Evolutionary conservation across 2,113 vertebrate genomes (phyloP), one percentile per base, ranked within the genome.

Genomic region (Alligator mississippiensis): DNA sequence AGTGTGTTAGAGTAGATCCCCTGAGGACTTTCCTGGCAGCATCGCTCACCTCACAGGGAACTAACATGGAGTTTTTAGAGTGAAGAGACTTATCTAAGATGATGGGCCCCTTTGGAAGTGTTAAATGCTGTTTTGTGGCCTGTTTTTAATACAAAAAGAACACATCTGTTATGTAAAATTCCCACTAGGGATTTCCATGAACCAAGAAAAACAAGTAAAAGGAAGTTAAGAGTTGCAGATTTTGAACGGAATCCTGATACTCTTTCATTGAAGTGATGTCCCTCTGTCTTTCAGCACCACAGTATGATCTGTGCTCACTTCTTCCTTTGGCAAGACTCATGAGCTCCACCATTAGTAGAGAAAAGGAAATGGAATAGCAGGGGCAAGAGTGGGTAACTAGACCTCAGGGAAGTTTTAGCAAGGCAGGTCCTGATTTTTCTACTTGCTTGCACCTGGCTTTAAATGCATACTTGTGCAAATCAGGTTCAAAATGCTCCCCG

Each of bases 221-320:
- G 72, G 82, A 95, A 96, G 85, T 5, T 5, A 18, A 34, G 61
- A 77, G 63, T 66, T 97, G 34, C 86, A 90, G 75, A 70, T 92
- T 95, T 93, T 94, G 89, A 94, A 97, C 97, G 93, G 77, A 97
- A 91, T 94, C 78, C 89, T 60, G 89, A 94, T 92, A 84, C 94
- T 89, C 76, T 90, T 92, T 85, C 95, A 80, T 77, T 95, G 58
- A 90, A 92, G 89, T 81, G 85, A 88, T 83, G 28, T 87, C 76
- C 79, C 90, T 96, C 95, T 97, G 85, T 94, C 90, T 92, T 90
- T 47, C 80, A 72, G 85, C 85, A 83, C 63, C 25, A 93, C 34
- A 95, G 88, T 87, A 68, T 76, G 27, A 63, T 89, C 25, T 59
- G 89, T 34, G 9, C 64, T 57, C 81, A 68, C 21, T 93, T 78